phyloP scores from a whole-genome alignment of 2,797 vertebrate genomes.

The Myoxocephalus aenaeus region DNA sequence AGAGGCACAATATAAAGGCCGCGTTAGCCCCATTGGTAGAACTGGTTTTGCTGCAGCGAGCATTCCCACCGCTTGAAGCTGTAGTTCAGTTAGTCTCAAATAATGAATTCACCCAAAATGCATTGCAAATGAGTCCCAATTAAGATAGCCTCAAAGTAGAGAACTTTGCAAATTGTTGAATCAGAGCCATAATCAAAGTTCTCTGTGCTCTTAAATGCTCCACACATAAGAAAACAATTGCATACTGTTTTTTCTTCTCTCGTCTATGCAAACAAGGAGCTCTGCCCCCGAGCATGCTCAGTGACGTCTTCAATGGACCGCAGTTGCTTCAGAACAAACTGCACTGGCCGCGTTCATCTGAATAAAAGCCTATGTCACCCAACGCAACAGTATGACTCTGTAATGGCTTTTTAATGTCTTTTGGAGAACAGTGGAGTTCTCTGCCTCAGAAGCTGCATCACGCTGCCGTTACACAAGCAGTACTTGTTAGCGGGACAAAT shows the following conservation, averaged over 20 bases:
- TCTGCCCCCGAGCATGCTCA: slow-evolving; percentile 11
- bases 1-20: neutral
- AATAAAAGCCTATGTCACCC: slow-evolving; percentile 40
- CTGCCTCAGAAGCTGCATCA: slow-evolving; percentile 27
- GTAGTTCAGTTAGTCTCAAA: slow-evolving; percentile 4
- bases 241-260: slow-evolving; percentile 1
- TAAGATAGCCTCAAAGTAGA: slow-evolving; percentile 27
- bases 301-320: neutral
- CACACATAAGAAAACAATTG: slow-evolving; percentile 27
- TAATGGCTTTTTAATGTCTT: slow-evolving; percentile 66
- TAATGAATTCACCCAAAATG: slow-evolving; percentile 20
- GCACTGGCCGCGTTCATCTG: neutral
- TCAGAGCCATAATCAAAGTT: slow-evolving; percentile 14
- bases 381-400: slow-evolving; percentile 30
- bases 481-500: slow-evolving; percentile 52
- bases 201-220: slow-evolving; percentile 11
- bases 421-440: slow-evolving; percentile 38
- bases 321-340: slow-evolving; percentile 18
- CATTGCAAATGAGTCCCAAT: slow-evolving; percentile 30
- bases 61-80: slow-evolving; percentile 13
- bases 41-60: neutral
- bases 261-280: slow-evolving; percentile 22
- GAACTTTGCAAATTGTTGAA: slow-evolving; percentile 12
- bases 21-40: neutral
- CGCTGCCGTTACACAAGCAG: slow-evolving; percentile 21